These are phyloP conservation scores for Passer montanus DNA, from an alignment of 2,113 vertebrate genomes.

Conservation along the genomic window DNA sequence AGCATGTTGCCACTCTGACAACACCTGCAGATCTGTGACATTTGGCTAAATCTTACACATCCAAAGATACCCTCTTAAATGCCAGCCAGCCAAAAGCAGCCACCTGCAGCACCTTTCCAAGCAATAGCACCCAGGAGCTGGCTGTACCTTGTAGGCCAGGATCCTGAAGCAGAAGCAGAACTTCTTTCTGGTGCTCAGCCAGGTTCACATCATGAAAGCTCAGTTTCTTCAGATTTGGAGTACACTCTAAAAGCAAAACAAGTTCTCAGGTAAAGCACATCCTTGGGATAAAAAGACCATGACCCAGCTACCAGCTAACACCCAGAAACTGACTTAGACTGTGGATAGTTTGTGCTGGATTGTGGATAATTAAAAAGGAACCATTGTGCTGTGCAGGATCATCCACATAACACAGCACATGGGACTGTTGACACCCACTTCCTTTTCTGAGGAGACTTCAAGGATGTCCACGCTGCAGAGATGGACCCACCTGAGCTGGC, in stretches of 20 bases:
- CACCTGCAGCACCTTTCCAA: neutral
- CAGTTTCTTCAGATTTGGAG: conserved; percentile 75
- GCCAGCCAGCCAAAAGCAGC: neutral
- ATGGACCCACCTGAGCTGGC: neutral
- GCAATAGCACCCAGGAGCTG: neutral
- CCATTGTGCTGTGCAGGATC: neutral
- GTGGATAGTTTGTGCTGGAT: neutral
- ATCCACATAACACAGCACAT: neutral
- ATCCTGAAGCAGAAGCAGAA: conserved; percentile 81
- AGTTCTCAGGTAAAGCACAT: neutral
- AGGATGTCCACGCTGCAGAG: neutral
- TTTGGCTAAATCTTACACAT: neutral
- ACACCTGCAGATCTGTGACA: neutral
- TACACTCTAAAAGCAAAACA: conserved; percentile 71
- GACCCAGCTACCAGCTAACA: neutral
- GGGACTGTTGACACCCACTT: neutral
- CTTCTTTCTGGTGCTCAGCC: conserved; percentile 79
- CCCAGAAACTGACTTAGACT: neutral
- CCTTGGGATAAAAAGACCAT: neutral
- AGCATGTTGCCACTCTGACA: neutral
- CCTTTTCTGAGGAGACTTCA: neutral
- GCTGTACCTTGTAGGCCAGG: conserved; percentile 80
- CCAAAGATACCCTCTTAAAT: neutral
- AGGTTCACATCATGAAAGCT: conserved; percentile 85
- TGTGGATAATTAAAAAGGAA: neutral